phyloP scores from a whole-genome alignment of 2,113 vertebrate genomes.

The Callionymus lyra region DNA sequence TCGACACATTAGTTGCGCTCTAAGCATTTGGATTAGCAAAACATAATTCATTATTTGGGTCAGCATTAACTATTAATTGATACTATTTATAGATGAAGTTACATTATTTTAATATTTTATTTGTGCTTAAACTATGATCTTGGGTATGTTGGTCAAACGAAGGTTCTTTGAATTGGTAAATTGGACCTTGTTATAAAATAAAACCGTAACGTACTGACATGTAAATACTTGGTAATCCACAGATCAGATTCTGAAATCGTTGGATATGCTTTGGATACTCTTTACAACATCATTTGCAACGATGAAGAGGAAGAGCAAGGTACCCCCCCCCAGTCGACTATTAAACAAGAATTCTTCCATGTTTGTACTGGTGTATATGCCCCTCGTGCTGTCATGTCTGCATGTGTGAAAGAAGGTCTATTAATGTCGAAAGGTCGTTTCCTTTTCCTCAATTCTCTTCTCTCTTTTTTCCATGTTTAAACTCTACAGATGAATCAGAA shows the following conservation, averaged over 20 bases:
- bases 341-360: not conserved
- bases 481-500: conserved; percentile 91
- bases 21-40: too few species aligned
- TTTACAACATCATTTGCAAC: conserved; percentile 93
- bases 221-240: conserved; percentile 4
- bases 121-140: too few species aligned
- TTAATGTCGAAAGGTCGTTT: conserved; percentile 2
- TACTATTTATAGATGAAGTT: too few species aligned
- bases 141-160: not conserved
- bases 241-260: conserved; percentile 98
- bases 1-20: too few species aligned
- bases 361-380: not conserved
- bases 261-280: conserved; percentile 93
- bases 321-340: conserved; percentile 36
- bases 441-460: conserved; percentile 45
- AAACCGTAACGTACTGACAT: not conserved
- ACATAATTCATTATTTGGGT: too few species aligned
- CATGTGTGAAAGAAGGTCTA: conserved; percentile 17
- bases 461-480: conserved; percentile 70
- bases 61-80: too few species aligned
- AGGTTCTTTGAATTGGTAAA: too few species aligned
- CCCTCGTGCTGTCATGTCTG: conserved; percentile 8
- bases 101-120: too few species aligned
- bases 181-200: not conserved
- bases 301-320: conserved; percentile 95